Conservation (phyloP, 2,113 vertebrate species). For the Ia io region DNA sequence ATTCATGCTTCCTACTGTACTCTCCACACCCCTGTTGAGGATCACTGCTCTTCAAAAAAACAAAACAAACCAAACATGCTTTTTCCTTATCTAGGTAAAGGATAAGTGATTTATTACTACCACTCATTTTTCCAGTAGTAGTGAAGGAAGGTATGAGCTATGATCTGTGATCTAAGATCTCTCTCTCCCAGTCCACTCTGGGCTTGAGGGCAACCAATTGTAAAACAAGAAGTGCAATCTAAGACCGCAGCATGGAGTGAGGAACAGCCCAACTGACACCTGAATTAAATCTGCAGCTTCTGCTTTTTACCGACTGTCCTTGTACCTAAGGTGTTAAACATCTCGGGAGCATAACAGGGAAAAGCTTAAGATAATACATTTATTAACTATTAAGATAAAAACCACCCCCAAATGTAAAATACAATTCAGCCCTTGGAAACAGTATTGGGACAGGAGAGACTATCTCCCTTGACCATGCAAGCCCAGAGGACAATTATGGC, state of each 20-base stretch:
- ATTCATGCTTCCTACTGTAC: conserved; percentile 3
- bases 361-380: background rate
- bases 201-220: conserved; percentile 51
- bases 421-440: background rate
- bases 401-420: background rate
- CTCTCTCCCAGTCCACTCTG: conserved; percentile 65
- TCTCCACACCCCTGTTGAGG: background rate
- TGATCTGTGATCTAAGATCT: conserved; percentile 61
- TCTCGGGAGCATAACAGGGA: background rate
- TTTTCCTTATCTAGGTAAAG: conserved; percentile 63
- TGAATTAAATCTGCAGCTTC: background rate
- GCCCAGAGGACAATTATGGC: background rate
- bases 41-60: conserved; percentile 58
- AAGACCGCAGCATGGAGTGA: background rate
- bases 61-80: conserved; percentile 59
- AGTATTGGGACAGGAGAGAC: background rate
- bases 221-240: conserved; percentile 37
- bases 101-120: conserved; percentile 59
- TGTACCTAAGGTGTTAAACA: background rate
- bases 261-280: background rate
- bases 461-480: background rate
- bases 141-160: conserved; percentile 47
- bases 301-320: background rate
- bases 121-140: conserved; percentile 55
- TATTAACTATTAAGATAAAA: background rate